Conservation (phyloP, 2,113 vertebrate genomes). For the Bambusicola thoracicus region DNA sequence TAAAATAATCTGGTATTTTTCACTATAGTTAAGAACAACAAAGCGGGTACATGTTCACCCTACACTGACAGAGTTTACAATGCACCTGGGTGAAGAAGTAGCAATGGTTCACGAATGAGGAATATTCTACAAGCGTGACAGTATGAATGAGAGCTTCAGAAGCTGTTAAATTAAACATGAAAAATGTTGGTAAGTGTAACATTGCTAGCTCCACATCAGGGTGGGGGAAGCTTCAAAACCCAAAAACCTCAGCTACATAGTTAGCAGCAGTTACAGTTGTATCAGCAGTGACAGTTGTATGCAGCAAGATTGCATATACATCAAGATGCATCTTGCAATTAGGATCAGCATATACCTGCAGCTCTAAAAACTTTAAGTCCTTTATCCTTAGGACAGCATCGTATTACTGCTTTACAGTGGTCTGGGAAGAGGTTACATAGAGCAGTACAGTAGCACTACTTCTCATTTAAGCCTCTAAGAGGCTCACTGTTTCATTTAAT, state of each 20-base stretch:
- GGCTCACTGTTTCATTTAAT: not conserved
- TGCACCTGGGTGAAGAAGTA: not conserved
- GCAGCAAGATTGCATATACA: not conserved
- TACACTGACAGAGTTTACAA: not conserved
- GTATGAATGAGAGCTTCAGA: not conserved
- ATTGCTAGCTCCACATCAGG: not conserved
- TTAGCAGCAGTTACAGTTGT: no score
- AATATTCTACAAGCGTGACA: not conserved
- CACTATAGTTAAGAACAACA: not conserved
- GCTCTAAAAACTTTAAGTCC: not conserved
- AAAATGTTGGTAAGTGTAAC: not conserved
- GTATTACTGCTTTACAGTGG: not conserved
- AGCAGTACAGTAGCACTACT: constrained; percentile 52
- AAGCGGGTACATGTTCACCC: not conserved
- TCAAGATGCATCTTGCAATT: not conserved
- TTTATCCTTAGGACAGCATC: constrained; percentile 17
- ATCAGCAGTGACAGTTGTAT: not conserved
- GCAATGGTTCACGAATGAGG: not conserved
- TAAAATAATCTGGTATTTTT: not conserved
- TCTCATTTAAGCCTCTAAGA: not conserved
- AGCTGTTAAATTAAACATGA: not conserved
- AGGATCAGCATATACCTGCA: not conserved
- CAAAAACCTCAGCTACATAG: constrained; percentile 3
- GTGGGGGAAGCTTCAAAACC: not conserved
- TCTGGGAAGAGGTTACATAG: not conserved